Base-by-base conservation (phyloP, 1,140 invertebrate species). In the Drosophila varians region DNA sequence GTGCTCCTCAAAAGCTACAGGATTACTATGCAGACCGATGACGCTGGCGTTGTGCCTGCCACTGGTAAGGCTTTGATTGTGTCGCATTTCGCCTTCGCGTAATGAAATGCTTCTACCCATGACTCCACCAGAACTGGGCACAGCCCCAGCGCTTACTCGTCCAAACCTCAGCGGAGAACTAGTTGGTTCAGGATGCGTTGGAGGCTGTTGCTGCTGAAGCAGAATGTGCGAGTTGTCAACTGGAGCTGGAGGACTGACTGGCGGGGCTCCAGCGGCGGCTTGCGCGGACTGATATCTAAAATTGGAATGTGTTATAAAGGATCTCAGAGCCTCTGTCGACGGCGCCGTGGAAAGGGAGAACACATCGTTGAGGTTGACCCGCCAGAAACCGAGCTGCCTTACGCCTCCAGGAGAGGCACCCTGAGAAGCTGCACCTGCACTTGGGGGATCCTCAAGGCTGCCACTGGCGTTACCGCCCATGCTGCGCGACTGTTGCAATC, bases 291-390 rank as follows among this genome's bases (percentile, higher is more conserved):
- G 76, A 28, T 86, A 76, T 6, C 80, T 77, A 26, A 84, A 84
- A 25, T 78, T 88, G 77, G 83, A 88, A 78, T 88, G 83, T 70
- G 77, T 48, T 9, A 88, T 76, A 1, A 88, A 70, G 36, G 74
- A 78, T 12, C 83, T 77, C 31, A 88, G 31, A 4, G 83, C 77
- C 42, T 88, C 83, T 0, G 83, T 75, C 5, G 83, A 88, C 3
- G 83, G 75, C 0, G 77, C 84, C 23, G 83, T 78, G 5, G 83
- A 88, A 1, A 88, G 51, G 6, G 83, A 83, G 23, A 88, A 56
- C 40, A 88, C 64, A 18, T 87, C 77, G 42, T 88, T 87, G 0
- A 87, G 38, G 48, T 88, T 88, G 14, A 78, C 70, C 12, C 77
- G 74, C 83, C 83, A 87, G 12, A 80, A 82, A 7, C 74, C 82